Conservation (phyloP, 2,113 vertebrate species). For the Triplophysa rosa region DNA sequence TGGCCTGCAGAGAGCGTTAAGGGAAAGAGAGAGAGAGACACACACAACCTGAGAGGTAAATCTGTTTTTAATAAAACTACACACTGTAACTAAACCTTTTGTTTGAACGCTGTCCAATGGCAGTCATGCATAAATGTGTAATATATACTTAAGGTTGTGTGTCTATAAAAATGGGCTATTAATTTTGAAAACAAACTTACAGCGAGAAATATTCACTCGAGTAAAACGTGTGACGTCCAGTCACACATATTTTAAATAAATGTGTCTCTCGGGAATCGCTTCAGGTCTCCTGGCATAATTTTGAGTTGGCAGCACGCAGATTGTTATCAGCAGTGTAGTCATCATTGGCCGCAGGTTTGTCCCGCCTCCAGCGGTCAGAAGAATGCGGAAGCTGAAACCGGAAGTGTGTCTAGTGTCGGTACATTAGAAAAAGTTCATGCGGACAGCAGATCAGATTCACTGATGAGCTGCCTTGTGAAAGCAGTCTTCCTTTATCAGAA, state of each 20-base stretch:
- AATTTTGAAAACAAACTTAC: too few relatives aligned
- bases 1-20: conserved; percentile 28
- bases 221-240: too few relatives aligned
- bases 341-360: neutral
- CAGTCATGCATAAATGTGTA: too few relatives aligned
- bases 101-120: neutral
- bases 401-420: conserved; percentile 46
- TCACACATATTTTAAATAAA: too few relatives aligned
- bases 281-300: neutral
- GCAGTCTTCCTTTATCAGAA: neutral
- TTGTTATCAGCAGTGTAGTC: neutral
- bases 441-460: conserved; percentile 11
- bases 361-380: conserved; percentile 3
- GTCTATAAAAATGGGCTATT: too few relatives aligned
- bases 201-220: too few relatives aligned
- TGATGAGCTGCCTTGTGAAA: neutral
- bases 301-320: neutral
- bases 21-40: conserved; percentile 28
- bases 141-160: too few relatives aligned
- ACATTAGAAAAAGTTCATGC: conserved; percentile 52
- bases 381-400: conserved; percentile 53
- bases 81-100: neutral
- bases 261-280: too few relatives aligned
- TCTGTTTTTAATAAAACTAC: neutral
- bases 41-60: conserved; percentile 45